Conservation (phyloP, 2,797 vertebrate genomes). For the Sebastes trivittatus region DNA sequence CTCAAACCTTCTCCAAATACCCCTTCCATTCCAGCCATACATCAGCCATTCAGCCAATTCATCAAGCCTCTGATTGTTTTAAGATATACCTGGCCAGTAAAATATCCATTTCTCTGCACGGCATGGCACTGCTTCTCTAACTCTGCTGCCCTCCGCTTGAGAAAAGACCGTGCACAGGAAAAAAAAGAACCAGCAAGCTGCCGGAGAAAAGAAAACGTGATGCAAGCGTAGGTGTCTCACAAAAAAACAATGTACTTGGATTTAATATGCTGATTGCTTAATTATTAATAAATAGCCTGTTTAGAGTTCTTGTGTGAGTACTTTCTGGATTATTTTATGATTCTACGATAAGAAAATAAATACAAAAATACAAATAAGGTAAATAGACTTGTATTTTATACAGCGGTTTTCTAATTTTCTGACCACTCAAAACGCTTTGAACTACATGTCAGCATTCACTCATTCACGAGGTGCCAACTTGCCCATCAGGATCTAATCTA, state of each 20-base stretch:
- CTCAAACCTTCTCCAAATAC: conserved; percentile 78
- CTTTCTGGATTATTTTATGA: neutral
- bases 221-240: neutral
- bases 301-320: neutral
- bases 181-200: neutral
- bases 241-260: neutral
- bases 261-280: neutral
- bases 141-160: neutral
- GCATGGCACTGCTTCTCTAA: conserved; percentile 22
- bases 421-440: neutral
- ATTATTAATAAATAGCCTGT: neutral
- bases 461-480: neutral
- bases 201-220: neutral
- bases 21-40: conserved; percentile 70
- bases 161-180: neutral
- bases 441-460: neutral
- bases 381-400: neutral
- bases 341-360: neutral
- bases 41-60: conserved; percentile 75
- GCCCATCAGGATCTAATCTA: too few species aligned
- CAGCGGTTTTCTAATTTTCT: neutral
- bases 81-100: conserved; percentile 80
- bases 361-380: neutral
- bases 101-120: conserved; percentile 70
- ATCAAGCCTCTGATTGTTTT: conserved; percentile 77